phyloP scores from a whole-genome alignment of 2,113 vertebrate genomes.

The Sakesphorus luctuosus region DNA sequence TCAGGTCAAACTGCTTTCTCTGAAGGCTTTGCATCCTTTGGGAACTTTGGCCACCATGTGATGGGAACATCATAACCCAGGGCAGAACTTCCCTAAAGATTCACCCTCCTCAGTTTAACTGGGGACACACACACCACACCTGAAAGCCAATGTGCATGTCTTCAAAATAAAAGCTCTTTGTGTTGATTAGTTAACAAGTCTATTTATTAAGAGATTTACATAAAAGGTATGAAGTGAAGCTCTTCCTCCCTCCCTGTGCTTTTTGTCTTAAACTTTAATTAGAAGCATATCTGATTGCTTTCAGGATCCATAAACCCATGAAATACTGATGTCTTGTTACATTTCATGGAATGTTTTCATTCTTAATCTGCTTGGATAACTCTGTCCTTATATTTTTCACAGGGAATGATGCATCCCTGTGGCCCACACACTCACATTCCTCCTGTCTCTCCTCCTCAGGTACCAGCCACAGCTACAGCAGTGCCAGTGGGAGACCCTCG shows the following conservation, averaged over 20 bases:
- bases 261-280: neutral
- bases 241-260: neutral
- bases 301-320: neutral
- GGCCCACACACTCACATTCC: neutral
- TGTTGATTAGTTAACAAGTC: neutral
- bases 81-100: neutral
- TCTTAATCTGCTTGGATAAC: neutral
- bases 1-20: neutral
- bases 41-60: neutral
- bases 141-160: neutral
- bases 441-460: constrained; percentile 51
- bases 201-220: neutral
- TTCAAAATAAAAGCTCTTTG: neutral
- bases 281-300: neutral
- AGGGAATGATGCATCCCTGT: neutral
- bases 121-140: neutral
- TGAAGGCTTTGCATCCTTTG: neutral
- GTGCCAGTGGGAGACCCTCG: constrained; percentile 72
- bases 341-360: neutral
- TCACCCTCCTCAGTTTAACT: neutral
- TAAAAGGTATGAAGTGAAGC: neutral
- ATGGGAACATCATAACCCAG: neutral
- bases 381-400: neutral
- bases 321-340: neutral
- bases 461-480: constrained; percentile 70